phyloP scores from a whole-genome alignment of 2,113 vertebrate species.

The Todiramphus chloris region DNA sequence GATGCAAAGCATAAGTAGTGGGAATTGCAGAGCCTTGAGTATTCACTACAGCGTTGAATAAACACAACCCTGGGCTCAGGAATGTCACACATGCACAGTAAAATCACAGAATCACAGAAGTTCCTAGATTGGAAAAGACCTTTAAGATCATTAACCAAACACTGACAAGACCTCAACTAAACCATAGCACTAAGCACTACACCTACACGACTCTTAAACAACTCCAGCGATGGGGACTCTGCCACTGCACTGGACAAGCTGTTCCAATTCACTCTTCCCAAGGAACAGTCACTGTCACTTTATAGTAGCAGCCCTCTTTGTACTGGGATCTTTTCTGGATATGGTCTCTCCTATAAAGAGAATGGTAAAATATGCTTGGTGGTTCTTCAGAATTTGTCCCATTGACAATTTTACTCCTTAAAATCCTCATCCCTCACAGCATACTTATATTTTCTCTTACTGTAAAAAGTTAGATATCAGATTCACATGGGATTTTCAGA shows the following conservation, averaged over 20 bases:
- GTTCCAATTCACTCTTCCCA: neutral
- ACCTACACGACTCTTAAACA: neutral
- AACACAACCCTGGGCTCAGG: accelerated
- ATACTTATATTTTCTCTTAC: neutral
- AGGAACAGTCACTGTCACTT: neutral
- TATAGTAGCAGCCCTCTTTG: neutral
- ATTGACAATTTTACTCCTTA: neutral
- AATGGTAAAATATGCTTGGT: neutral
- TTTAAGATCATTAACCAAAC: neutral
- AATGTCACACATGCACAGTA: neutral
- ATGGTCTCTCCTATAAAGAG: neutral
- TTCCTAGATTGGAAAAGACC: neutral
- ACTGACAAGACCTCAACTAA: neutral
- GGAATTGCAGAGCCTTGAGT: neutral
- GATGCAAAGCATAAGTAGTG: neutral
- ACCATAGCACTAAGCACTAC: neutral
- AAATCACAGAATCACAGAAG: too few species aligned
- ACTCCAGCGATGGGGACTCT: neutral
- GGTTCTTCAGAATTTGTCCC: neutral
- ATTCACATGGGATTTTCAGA: neutral
- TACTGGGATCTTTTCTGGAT: neutral
- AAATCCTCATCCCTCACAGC: neutral
- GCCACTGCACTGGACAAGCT: neutral
- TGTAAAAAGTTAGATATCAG: neutral
- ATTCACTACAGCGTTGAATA: neutral